Evolutionary conservation across 2,797 vertebrate species (phyloP).

Genomic region (Ambastaia sidthimunki): DNA sequence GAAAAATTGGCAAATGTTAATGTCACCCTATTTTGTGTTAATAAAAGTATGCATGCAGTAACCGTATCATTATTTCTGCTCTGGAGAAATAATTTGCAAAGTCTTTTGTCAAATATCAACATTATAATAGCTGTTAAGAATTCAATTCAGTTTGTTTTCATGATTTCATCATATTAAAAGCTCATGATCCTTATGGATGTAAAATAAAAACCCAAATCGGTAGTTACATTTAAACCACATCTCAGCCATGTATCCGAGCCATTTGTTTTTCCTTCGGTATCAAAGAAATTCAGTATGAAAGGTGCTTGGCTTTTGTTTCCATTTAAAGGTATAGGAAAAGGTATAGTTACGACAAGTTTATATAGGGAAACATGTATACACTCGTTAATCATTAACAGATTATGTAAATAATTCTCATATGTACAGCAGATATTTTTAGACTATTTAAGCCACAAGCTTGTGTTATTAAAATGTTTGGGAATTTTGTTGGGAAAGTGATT

Average conservation of each 20-base stretch:
- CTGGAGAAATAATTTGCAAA: neutral
- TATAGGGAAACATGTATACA: slow-evolving; percentile 44
- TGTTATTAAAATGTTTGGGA: slow-evolving; percentile 81
- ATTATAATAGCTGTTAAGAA: neutral
- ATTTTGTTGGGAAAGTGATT: slow-evolving; percentile 63
- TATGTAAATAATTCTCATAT: slow-evolving; percentile 94
- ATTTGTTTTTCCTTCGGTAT: too few relatives aligned
- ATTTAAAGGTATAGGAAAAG: slow-evolving; percentile 1
- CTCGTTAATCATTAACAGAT: slow-evolving; percentile 65
- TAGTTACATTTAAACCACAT: neutral
- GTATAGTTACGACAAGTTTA: neutral
- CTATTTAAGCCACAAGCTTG: slow-evolving; percentile 92
- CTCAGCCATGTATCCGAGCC: neutral
- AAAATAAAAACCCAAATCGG: neutral
- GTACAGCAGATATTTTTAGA: slow-evolving; percentile 92
- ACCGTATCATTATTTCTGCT: neutral
- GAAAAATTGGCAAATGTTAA: neutral
- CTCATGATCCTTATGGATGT: neutral
- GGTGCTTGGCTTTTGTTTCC: slow-evolving; percentile 10
- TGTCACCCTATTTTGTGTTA: neutral
- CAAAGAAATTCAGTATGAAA: neutral
- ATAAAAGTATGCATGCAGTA: slow-evolving; percentile 10
- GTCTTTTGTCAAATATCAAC: neutral
- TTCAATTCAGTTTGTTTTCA: neutral
- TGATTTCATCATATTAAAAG: neutral